Conservation (phyloP, 2,888 invertebrate species). For the Drosophila mimica region DNA sequence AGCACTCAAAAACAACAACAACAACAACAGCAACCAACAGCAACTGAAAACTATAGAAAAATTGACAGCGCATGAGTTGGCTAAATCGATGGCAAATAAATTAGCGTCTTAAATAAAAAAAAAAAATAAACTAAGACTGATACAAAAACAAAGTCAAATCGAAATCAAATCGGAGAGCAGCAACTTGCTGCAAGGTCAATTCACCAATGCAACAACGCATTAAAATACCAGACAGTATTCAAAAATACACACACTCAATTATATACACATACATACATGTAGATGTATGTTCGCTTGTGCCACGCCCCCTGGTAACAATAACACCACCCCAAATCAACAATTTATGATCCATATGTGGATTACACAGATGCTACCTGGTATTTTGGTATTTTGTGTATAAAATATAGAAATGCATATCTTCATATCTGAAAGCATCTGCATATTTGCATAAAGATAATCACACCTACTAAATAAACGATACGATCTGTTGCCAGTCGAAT, state of each 20-base stretch:
- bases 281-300: constrained; percentile 10
- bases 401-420: constrained; percentile 18
- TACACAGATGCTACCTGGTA: constrained; percentile 39
- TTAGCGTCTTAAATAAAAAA: constrained; percentile 66
- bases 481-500: constrained; percentile 35
- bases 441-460: constrained; percentile 79
- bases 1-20: constrained; percentile 13
- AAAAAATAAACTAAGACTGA: constrained; percentile 15
- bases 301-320: constrained; percentile 32
- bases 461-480: constrained; percentile 76
- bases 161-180: constrained; percentile 34
- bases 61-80: constrained; percentile 25
- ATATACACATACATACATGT: neutral
- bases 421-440: constrained; percentile 43
- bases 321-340: constrained; percentile 20
- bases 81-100: constrained; percentile 70
- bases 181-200: constrained; percentile 59
- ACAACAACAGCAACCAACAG: neutral
- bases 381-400: constrained; percentile 22
- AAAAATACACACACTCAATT: constrained; percentile 19
- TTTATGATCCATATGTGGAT: constrained; percentile 43
- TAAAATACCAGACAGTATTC: constrained; percentile 72
- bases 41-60: constrained; percentile 17
- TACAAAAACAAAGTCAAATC: constrained; percentile 27
- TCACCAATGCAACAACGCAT: constrained; percentile 68